Evolutionary conservation across 2,797 vertebrate species (phyloP).

Genomic region (Antennarius maculatus): DNA sequence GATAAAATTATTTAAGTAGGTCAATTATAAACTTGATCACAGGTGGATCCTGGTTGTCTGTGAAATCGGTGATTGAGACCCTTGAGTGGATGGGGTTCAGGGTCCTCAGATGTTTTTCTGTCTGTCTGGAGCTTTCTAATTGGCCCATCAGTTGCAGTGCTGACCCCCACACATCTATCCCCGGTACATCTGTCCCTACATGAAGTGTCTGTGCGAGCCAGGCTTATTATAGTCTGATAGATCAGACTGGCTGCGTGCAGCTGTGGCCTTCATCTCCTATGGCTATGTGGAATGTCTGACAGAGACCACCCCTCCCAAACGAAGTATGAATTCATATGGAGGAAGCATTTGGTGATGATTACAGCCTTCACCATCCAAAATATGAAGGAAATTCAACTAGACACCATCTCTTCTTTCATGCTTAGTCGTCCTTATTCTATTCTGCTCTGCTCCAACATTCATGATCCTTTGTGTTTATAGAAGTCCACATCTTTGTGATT

Average conservation of each 20-base stretch:
- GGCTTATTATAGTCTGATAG: constrained; percentile 58
- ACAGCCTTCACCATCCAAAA: constrained; percentile 22
- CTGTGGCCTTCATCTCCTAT: constrained; percentile 69
- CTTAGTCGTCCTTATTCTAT: constrained; percentile 5
- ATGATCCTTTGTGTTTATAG: constrained; percentile 1
- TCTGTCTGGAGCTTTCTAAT: constrained; percentile 64
- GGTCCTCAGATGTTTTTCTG: constrained; percentile 43
- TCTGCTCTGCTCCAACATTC: not conserved
- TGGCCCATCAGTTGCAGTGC: constrained; percentile 61
- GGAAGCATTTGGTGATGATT: constrained; percentile 25
- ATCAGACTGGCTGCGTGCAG: constrained; percentile 61
- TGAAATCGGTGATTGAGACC: constrained; percentile 29
- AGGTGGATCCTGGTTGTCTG: constrained; percentile 15
- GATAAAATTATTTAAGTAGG: constrained; percentile 24
- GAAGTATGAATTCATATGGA: constrained; percentile 49
- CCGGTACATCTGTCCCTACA: constrained; percentile 50
- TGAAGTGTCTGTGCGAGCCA: constrained; percentile 50
- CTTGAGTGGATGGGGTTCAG: constrained; percentile 41
- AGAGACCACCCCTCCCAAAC: constrained; percentile 30
- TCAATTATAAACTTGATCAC: constrained; percentile 35
- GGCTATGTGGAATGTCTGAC: constrained; percentile 64
- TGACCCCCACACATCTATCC: constrained; percentile 47
- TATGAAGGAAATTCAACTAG: constrained; percentile 11
- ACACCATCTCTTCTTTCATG: constrained; percentile 5
- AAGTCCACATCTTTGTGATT: constrained; percentile 4